Base-by-base conservation (phyloP, 2,888 invertebrate genomes). In the Phania funesta region DNA sequence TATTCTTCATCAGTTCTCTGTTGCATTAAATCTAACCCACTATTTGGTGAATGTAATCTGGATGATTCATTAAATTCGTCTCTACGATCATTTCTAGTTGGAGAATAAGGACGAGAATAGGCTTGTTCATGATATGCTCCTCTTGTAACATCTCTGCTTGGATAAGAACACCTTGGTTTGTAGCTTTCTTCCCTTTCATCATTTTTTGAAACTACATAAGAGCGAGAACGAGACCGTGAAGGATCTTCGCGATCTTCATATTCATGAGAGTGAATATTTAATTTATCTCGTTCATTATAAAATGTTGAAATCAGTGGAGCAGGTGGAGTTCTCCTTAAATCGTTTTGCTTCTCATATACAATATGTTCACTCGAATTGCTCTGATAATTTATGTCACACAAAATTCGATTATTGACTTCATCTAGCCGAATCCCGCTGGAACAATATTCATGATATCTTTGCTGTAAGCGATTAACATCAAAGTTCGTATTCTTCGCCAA, bases 401-500 rank as follows among this genome's bases (percentile, higher is more conserved):
- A 60, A 22, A 68, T 60, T 26, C 11, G 29, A 11, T 26, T 35
- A 0, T 44, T 38, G 9, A 46, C 5, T 44, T 60, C 67, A 18
- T 20, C 18, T 44, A 11, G 20, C 0, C 20, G 18, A 8, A 52
- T 13, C 7, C 67, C 76, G 24, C 11, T 38, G 3, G 35, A n/a
- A 24, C 62, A 22, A 20, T 18, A 77, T n/a, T 62, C 11, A 32
- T 24, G n/a, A 7, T 11, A 18, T 16, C 62, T 50, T 54, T 64
- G 13, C 5, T 48, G 9, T 11, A 41, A 64, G 20, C 11, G 11
- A 20, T 58, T 58, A 32, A 82, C 26, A 48, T 78, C 52, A 24
- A 81, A 81, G 5, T 54, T 38, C 2, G 1, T 24, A 16, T 7
- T 29, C 29, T 74, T 67, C 0, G 74, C 46, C 13, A 77, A 56